Percentiles rank a stretch among this genome's conserved stretches.
Conservation (phyloP, 2,113 vertebrate genomes). For the Tonatia bakeri region DNA sequence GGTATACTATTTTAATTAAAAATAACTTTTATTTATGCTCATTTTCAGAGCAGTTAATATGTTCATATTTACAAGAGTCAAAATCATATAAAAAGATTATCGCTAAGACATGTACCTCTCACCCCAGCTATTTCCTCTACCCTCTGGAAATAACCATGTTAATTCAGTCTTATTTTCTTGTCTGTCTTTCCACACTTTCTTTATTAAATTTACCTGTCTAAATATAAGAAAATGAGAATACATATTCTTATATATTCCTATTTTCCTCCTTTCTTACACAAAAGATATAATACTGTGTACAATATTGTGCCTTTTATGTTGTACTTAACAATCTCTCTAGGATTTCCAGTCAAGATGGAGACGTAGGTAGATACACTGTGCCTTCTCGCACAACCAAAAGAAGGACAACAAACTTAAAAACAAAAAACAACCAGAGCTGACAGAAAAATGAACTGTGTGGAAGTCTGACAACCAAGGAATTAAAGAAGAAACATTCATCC, state of each 20-base stretch:
- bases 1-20: neutral
- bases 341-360: too few species aligned
- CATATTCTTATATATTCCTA: neutral
- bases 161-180: neutral
- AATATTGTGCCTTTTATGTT: neutral
- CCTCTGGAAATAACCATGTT: neutral
- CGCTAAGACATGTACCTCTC: neutral
- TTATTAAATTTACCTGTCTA: neutral
- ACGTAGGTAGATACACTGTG: too few species aligned
- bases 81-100: neutral
- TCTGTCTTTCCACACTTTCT: neutral
- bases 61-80: neutral
- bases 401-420: too few species aligned
- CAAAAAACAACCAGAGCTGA: too few species aligned
- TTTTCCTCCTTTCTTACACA: neutral
- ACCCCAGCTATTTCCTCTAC: neutral
- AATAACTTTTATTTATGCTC: neutral
- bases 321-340: neutral
- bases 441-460: too few species aligned
- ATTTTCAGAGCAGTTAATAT: neutral
- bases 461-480: too few species aligned
- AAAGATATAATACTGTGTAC: neutral
- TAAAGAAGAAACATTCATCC: too few species aligned
- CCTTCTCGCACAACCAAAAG: too few species aligned
- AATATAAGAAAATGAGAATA: neutral